phyloP scores from a whole-genome alignment of 2,797 vertebrate species.

The Chiroxiphia lanceolata region DNA sequence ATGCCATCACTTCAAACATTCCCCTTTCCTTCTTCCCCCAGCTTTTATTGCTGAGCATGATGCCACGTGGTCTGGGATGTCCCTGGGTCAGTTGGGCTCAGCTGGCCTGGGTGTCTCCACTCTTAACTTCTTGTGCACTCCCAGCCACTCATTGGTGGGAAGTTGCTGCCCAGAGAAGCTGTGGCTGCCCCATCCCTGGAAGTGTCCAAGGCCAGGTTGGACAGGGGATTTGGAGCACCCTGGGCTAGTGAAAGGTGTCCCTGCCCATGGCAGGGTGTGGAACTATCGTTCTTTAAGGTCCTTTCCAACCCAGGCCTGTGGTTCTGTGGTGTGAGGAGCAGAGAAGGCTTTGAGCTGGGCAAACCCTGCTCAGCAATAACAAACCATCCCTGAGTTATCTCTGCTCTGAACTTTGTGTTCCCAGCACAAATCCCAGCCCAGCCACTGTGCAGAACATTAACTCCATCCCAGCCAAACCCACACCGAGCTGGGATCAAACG shows the following conservation, averaged over 20 bases:
- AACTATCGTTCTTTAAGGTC: too few species aligned
- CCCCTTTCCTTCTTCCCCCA: background rate
- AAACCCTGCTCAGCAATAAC: background rate
- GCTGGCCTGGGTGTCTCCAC: background rate
- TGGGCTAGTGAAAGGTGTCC: background rate
- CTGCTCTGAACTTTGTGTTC: background rate
- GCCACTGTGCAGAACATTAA: background rate
- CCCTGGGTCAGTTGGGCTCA: background rate
- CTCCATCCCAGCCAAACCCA: background rate
- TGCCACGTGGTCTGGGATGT: background rate
- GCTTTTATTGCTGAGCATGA: background rate
- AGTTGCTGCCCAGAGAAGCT: background rate
- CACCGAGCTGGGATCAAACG: background rate
- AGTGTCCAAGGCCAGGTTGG: background rate
- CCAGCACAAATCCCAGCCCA: background rate
- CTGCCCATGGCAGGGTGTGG: background rate
- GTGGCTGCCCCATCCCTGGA: background rate
- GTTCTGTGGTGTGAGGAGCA: background rate
- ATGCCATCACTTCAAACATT: background rate
- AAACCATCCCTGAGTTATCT: background rate
- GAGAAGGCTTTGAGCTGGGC: background rate
- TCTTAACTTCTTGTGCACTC: background rate
- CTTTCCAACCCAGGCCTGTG: background rate
- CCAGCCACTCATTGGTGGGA: background rate
- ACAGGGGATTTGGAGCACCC: fast-evolving